Base-by-base conservation (phyloP, 2,797 vertebrate species). In the Anas georgica region DNA sequence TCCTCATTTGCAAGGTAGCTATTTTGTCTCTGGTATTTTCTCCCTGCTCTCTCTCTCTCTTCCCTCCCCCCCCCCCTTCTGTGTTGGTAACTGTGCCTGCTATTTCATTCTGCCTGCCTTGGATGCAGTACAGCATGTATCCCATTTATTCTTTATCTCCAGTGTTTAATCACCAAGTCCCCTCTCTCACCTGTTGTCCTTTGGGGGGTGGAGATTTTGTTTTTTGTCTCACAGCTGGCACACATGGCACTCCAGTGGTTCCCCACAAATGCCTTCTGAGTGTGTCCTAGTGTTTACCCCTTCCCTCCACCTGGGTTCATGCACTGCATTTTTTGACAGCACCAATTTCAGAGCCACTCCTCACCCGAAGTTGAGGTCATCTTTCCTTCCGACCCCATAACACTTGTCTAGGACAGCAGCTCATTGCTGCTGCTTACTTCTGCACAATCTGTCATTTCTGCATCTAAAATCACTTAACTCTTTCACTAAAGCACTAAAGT, bases 161-260 rank as follows among this genome's bases (percentile, higher is more conserved):
- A 16, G 5, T 45, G 50, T 55, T 88, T 43, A 89, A 75, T 26
- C 59, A 74, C 26, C 68, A 68, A 37, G 33, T 78, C 39, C 41
- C 22, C 68, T 69, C 63, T 78, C 73, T 72, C 79, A 83, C 76
- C 60, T 69, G 63, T 58, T 75, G 23, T 6, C 87, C 33, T 64
- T 62, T 26, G 66, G 56, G 69, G 56, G 55, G 28, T 31, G 12
- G 31, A 10, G n/a, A 69, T 20, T 91, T 35, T 69, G 29, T 25
- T 63, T 58, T 35, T 13, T 86, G 39, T 58, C 28, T 68, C 64
- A 60, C 35, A 68, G n/a, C 26, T 74, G 73, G 48, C 70, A 82
- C 16, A 10, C 14, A 54, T 3, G 5, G 58, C 31, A 23, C 37
- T 75, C 29, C 70, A 80, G 21, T 12, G 85, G 54, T 58, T 68